These are phyloP conservation scores for Garra rufa DNA, from an alignment of 2,113 vertebrate genomes.

Conservation along the genomic window DNA sequence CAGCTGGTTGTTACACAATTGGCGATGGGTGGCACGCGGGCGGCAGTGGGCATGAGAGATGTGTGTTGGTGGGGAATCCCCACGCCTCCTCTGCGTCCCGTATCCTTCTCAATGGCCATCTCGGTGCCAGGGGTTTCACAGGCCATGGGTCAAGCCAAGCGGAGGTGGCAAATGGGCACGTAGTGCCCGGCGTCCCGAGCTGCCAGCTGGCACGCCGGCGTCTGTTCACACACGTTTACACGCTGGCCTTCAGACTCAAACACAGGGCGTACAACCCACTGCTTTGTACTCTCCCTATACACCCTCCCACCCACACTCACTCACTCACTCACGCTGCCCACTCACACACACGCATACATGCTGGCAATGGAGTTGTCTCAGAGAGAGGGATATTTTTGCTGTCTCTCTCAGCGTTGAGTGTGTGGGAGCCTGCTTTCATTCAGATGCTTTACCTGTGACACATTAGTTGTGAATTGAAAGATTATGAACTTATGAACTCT, in stretches of 20 bases:
- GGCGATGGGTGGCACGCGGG: conserved; percentile 62
- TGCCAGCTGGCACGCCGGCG: conserved; percentile 72
- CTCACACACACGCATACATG: conserved; percentile 13
- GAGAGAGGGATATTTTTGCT: conserved; percentile 26
- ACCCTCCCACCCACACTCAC: not conserved
- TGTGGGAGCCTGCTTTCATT: conserved; percentile 31
- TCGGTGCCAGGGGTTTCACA: conserved; percentile 68
- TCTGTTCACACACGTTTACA: conserved; percentile 62
- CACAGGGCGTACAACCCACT: conserved; percentile 43
- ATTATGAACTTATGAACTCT: not conserved
- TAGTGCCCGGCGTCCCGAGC: conserved; percentile 70
- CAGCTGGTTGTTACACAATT: conserved; percentile 76
- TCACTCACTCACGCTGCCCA: not conserved
- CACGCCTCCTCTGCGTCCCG: conserved; percentile 63
- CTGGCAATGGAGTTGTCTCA: not conserved
- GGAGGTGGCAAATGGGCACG: conserved; percentile 60
- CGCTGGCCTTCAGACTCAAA: conserved; percentile 52
- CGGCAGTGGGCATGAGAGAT: conserved; percentile 65
- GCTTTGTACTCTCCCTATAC: conserved; percentile 36
- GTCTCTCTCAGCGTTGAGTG: not conserved
- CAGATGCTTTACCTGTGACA: conserved; percentile 8
- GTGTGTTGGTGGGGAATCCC: conserved; percentile 76
- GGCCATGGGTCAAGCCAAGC: conserved; percentile 40
- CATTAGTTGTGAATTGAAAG: conserved; percentile 9
- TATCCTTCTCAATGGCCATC: conserved; percentile 65